These are phyloP conservation scores for Eupithecia tripunctaria DNA, from an alignment of 2,888 invertebrate species.

Conservation along the genomic window DNA sequence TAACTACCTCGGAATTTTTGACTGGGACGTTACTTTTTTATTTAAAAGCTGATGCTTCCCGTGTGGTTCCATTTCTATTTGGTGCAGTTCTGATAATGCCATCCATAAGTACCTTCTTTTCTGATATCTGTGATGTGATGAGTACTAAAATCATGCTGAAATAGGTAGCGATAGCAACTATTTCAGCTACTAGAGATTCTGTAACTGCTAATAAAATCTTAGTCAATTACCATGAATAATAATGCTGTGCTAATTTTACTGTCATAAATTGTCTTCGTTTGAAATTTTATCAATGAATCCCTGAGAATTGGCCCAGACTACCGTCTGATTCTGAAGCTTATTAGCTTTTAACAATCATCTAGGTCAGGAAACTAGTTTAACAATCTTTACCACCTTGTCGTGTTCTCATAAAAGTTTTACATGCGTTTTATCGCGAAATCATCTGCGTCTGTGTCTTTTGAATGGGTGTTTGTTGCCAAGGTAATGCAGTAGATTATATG, in stretches of 20 bases:
- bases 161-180: neutral
- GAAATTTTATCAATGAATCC: slow-evolving; percentile 15
- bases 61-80: too few species aligned
- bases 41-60: too few species aligned
- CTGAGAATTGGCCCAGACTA: neutral
- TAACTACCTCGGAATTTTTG: too few species aligned
- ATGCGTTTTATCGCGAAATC: slow-evolving; percentile 4
- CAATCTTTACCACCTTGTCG: slow-evolving; percentile 8
- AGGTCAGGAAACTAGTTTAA: slow-evolving; percentile 12
- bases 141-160: too few species aligned
- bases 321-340: neutral
- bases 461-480: neutral
- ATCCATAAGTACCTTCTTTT: too few species aligned
- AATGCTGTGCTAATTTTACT: neutral
- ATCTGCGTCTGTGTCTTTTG: neutral
- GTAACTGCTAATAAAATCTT: neutral
- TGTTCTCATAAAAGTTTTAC: neutral
- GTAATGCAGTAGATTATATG: neutral
- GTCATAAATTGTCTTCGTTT: slow-evolving; percentile 7
- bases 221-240: neutral
- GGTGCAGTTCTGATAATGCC: too few species aligned
- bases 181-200: neutral
- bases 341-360: slow-evolving; percentile 2
- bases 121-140: too few species aligned
- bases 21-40: too few species aligned